Conservation (phyloP, 2,888 invertebrate species). For the Eupithecia tripunctaria region DNA sequence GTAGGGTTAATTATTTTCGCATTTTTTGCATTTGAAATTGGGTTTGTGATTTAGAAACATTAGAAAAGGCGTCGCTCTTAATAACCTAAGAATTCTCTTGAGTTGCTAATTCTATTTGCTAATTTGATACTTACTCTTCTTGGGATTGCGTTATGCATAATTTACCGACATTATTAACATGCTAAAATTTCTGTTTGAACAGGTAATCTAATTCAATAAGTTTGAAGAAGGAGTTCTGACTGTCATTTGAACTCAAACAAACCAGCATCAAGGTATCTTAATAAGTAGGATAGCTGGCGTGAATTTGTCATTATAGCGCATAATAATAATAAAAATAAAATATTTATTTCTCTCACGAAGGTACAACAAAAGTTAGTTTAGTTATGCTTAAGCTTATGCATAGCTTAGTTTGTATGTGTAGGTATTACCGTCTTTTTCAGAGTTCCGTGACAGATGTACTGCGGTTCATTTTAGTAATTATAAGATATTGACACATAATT, state of each 20-base stretch:
- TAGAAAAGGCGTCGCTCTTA: background rate
- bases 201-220: background rate
- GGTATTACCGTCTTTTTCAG: no score
- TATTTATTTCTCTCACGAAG: no score
- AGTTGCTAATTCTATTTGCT: conserved; percentile 4
- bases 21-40: background rate
- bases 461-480: no score
- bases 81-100: background rate
- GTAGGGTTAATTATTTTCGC: background rate
- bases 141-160: conserved; percentile 2
- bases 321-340: no score
- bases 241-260: background rate
- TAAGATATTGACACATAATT: no score
- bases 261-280: background rate
- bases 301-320: background rate
- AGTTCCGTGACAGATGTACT: no score
- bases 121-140: background rate
- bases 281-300: background rate
- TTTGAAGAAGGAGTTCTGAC: background rate
- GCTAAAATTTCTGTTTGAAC: background rate
- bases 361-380: no score
- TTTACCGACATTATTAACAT: background rate
- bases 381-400: no score
- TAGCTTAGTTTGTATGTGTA: no score
- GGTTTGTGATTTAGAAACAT: background rate